Evolutionary conservation across 1,140 invertebrate genomes (phyloP).

Genomic region (Goniozus legneri): DNA sequence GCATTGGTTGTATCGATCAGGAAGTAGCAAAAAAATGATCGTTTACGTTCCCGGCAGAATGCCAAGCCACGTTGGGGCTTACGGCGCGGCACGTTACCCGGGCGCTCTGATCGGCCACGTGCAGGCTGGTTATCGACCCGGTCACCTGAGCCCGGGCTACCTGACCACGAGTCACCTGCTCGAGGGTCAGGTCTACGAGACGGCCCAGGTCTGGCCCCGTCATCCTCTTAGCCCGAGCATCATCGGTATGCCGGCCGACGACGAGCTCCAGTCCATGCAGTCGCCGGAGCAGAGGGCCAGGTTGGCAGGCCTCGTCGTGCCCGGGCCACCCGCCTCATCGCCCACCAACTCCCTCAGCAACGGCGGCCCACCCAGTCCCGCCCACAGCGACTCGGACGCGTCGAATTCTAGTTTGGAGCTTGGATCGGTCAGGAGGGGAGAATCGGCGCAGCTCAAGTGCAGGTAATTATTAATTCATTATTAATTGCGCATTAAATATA

Average conservation of each 20-base stretch:
- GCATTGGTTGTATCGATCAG: too few relatives aligned
- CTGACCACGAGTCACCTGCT: constrained; percentile 24
- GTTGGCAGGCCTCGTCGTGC: too few relatives aligned
- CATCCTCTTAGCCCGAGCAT: constrained; percentile 1
- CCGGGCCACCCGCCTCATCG: not conserved
- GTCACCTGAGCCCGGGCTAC: constrained; percentile 33
- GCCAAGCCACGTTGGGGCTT: constrained; percentile 47
- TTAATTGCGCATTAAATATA: too few relatives aligned
- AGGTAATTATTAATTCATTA: constrained; percentile 30
- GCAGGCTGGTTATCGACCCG: constrained; percentile 41
- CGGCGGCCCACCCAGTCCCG: constrained; percentile 46
- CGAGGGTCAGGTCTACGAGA: constrained; percentile 25
- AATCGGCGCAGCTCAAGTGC: constrained; percentile 49
- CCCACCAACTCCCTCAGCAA: constrained; percentile 26
- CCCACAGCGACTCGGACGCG: constrained; percentile 50
- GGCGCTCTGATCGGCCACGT: constrained; percentile 37
- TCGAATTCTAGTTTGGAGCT: constrained; percentile 50
- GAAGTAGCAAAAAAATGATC: constrained; percentile 45
- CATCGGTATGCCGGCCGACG: constrained; percentile 45
- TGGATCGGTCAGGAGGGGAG: constrained; percentile 42
- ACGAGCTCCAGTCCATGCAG: too few relatives aligned
- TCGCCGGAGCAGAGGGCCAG: constrained; percentile 3
- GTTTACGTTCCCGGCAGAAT: constrained; percentile 55
- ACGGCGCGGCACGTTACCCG: constrained; percentile 45
- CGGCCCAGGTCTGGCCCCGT: not conserved